These are phyloP conservation scores for Rhamphomyia laevipes DNA, from an alignment of 2,888 invertebrate species.

Conservation along the genomic window DNA sequence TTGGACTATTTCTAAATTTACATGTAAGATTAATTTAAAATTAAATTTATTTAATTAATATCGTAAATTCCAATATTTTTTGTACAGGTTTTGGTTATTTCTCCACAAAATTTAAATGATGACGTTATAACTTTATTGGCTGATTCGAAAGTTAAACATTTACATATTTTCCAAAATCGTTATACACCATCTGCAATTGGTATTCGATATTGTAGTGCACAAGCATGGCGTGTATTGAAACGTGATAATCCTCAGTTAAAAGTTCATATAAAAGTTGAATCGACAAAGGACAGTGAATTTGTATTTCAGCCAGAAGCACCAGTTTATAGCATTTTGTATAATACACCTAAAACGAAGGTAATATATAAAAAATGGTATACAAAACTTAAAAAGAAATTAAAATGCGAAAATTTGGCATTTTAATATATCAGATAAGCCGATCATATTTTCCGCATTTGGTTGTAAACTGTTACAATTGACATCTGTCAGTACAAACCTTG, in stretches of 20 bases:
- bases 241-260: constrained; percentile 47
- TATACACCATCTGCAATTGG: constrained; percentile 47
- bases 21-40: constrained; percentile 38
- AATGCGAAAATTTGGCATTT: constrained; percentile 1
- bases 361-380: constrained; percentile 8
- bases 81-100: constrained; percentile 47
- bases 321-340: constrained; percentile 51
- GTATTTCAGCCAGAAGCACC: constrained; percentile 60
- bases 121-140: constrained; percentile 56
- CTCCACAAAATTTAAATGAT: constrained; percentile 64
- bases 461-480: too few relatives aligned
- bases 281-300: constrained; percentile 44
- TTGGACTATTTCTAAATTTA: constrained; percentile 63
- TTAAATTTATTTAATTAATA: background rate
- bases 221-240: constrained; percentile 40
- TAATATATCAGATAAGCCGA: too few relatives aligned
- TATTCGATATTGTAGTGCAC: constrained; percentile 40
- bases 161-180: constrained; percentile 63
- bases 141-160: constrained; percentile 47
- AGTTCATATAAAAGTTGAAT: constrained; percentile 58
- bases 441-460: too few relatives aligned
- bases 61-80: background rate
- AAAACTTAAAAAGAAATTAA: constrained; percentile 1
- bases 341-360: constrained; percentile 49
- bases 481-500: too few relatives aligned